Percentiles rank a stretch among this genome's conserved stretches.
These are phyloP conservation scores for Drosophila littoralis DNA, from an alignment of 1,140 invertebrate species.

Conservation along the genomic window DNA sequence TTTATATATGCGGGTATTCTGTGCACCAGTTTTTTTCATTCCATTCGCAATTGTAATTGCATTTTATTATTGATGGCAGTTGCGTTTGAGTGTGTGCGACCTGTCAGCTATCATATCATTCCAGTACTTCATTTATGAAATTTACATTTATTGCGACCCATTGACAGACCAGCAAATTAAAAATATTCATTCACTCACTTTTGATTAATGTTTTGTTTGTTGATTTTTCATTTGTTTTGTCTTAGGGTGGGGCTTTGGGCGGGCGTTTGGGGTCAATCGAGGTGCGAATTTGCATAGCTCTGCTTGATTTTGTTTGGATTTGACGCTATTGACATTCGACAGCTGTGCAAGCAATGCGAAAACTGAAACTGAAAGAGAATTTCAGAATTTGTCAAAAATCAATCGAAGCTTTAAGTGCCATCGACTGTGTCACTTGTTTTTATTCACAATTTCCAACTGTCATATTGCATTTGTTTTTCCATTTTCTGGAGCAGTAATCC, in stretches of 20 bases:
- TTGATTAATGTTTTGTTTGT: constrained; percentile 59
- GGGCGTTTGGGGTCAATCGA: neutral
- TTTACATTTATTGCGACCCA: constrained; percentile 71
- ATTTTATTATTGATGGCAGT: constrained; percentile 70
- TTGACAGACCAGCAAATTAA: constrained; percentile 56
- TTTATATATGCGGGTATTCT: constrained; percentile 40
- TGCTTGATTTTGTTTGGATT: constrained; percentile 47
- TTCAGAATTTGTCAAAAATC: constrained; percentile 40
- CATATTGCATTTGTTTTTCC: constrained; percentile 41
- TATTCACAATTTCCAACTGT: constrained; percentile 8
- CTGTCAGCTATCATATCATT: constrained; percentile 35
- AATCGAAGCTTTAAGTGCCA: constrained; percentile 27
- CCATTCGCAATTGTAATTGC: constrained; percentile 55
- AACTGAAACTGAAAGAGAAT: constrained; percentile 15
- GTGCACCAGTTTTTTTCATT: constrained; percentile 13
- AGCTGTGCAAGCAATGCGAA: constrained; percentile 34
- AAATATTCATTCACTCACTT: constrained; percentile 48
- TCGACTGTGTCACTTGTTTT: constrained; percentile 15
- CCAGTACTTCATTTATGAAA: constrained; percentile 71
- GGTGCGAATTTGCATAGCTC: constrained; percentile 38
- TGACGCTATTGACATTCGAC: constrained; percentile 35
- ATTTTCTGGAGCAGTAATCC: constrained; percentile 11
- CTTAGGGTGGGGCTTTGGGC: constrained; percentile 8
- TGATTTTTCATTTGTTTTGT: constrained; percentile 35
- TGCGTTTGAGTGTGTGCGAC: constrained; percentile 19